Base-by-base conservation (phyloP, 2,888 invertebrate species). In the Caenorhabditis panamensis region DNA sequence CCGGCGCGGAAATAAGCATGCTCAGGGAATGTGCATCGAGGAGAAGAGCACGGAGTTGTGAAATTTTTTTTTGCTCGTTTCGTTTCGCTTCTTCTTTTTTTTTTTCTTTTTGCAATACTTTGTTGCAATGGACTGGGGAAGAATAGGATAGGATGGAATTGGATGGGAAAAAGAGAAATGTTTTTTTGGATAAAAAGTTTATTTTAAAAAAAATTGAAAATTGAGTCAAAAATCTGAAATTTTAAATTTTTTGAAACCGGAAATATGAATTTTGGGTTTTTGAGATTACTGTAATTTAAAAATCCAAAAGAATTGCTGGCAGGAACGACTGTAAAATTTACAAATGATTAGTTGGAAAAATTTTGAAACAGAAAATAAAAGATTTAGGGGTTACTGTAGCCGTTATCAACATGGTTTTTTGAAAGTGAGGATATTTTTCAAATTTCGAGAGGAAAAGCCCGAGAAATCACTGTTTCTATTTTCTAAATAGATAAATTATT, bases 41-140 rank as follows among this genome's bases (percentile, higher is more conserved):
- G 47, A 18, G 18, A 9, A 47, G 11, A 6, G 18, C 18, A 9
- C 2, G 5, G 20, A 16, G 16, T 54, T 47, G 44, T 54, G 61
- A 58, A 22, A 41, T 53, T 58, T 37, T 36, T 51, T 56, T 37
- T 11, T n/a, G n/a, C 47, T 24, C 58, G 9, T 59, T 54, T 36
- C 31, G 56, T 56, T 28, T 22, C 73, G 28, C 54, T 56, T 75
- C 49, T 73, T 47, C 24, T 6, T 73, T 49, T 58, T 54, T 54
- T 44, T 64, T 28, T 37, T n/a, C 37, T 49, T 66, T 22, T 49
- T 51, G 28, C 41, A 64, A 41, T 13, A 41, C 41, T 41, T 41
- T 41, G 9, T n/a, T 31, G 31, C 31, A 31, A 4, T 31, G 31
- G 31, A 31, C 31, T 4, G 31, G 31, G 31, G 31, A 31, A 31